Evolutionary conservation across 2,888 invertebrate species (phyloP).

Genomic region (Lissonota sp.): DNA sequence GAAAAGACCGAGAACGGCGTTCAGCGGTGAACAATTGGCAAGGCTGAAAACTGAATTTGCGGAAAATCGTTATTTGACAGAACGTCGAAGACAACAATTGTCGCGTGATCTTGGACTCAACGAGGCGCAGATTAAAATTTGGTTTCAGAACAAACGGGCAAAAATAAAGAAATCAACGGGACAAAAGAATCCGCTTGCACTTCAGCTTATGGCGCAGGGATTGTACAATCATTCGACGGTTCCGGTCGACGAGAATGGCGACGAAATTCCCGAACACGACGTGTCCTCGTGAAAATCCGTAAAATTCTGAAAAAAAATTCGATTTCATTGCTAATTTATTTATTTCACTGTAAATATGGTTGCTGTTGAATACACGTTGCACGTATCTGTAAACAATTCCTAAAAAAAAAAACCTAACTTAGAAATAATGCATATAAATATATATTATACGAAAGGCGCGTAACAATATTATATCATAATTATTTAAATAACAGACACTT

Average conservation of each 20-base stretch:
- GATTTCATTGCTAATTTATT: slow-evolving; percentile 55
- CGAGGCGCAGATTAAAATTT: slow-evolving; percentile 98
- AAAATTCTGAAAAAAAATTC: slow-evolving; percentile 7
- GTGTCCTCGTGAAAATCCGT: slow-evolving; percentile 5
- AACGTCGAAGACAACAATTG: slow-evolving; percentile 89
- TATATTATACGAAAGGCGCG: slow-evolving; percentile 52
- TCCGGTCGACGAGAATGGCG: slow-evolving; percentile 90
- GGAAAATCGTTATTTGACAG: slow-evolving; percentile 89
- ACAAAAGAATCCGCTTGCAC: slow-evolving; percentile 88
- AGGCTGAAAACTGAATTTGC: slow-evolving; percentile 89
- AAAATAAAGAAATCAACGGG: slow-evolving; percentile 92
- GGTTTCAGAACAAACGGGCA: slow-evolving; percentile 99
- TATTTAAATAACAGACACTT: slow-evolving; percentile 73
- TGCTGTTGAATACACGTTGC: slow-evolving; percentile 57
- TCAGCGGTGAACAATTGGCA: slow-evolving; percentile 93
- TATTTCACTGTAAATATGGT: slow-evolving; percentile 65
- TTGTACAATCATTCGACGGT: slow-evolving; percentile 92
- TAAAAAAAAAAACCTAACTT: slow-evolving; percentile 26
- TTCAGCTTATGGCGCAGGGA: slow-evolving; percentile 92
- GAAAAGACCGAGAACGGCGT: slow-evolving; percentile 92
- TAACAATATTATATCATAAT: slow-evolving; percentile 68
- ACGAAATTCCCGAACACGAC: slow-evolving; percentile 85
- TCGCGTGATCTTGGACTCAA: slow-evolving; percentile 93
- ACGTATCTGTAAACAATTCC: slow-evolving; percentile 49
- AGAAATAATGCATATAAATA: slow-evolving; percentile 57